phyloP scores from a whole-genome alignment of 1,140 invertebrate species.

The Drosophila chauvacae region DNA sequence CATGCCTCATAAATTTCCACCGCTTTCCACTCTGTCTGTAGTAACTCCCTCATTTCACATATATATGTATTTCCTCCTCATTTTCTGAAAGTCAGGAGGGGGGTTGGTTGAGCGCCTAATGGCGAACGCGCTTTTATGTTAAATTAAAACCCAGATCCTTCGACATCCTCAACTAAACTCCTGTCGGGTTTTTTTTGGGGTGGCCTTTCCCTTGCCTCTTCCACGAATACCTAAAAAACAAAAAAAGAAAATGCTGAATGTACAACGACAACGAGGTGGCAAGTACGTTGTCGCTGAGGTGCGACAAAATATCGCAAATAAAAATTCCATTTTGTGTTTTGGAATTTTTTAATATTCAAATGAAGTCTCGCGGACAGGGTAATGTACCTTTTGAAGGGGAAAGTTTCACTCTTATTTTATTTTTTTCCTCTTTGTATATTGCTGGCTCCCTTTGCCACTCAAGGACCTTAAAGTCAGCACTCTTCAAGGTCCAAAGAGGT shows the following conservation, averaged over 20 bases:
- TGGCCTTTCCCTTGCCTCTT: conserved; percentile 15
- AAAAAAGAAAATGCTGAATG: conserved; percentile 15
- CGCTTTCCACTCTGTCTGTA: conserved; percentile 24
- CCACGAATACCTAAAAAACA: not conserved
- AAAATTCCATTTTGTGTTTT: conserved; percentile 82
- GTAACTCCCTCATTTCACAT: conserved; percentile 2
- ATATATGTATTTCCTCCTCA: not conserved
- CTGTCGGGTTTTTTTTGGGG: not conserved
- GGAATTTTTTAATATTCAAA: conserved; percentile 83
- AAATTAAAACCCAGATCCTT: conserved; percentile 70
- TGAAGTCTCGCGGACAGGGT: conserved; percentile 54
- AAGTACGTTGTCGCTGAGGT: conserved; percentile 82
- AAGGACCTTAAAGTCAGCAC: conserved; percentile 30
- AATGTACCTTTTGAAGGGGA: conserved; percentile 22
- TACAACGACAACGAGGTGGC: conserved; percentile 61
- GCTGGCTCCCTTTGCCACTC: not conserved
- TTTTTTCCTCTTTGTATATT: not conserved
- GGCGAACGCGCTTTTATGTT: conserved; percentile 82
- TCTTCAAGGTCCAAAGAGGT: conserved; percentile 7
- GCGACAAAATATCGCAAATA: conserved; percentile 84
- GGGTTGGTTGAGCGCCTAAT: conserved; percentile 71
- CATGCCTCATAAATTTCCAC: conserved; percentile 84
- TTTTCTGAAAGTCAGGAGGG: not conserved
- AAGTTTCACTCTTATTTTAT: conserved; percentile 17
- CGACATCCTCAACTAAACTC: conserved; percentile 17